Percentiles rank a stretch among this genome's conserved stretches.
phyloP scores from a whole-genome alignment of 2,888 invertebrate species.

The Trypoxylon attenuatum region DNA sequence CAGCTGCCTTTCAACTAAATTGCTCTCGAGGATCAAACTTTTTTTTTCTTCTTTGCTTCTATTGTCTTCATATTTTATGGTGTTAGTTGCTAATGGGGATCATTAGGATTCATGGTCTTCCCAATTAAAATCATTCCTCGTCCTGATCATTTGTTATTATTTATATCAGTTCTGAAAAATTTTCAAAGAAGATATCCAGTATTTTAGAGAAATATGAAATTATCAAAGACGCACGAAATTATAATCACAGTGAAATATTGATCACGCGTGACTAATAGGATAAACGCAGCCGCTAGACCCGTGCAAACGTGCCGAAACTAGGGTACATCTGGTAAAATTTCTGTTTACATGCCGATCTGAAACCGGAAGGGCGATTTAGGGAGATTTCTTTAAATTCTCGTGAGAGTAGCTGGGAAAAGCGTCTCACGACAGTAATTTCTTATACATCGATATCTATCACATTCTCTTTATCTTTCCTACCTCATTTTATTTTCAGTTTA shows the following conservation, averaged over 20 bases:
- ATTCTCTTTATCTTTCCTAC: too few relatives aligned
- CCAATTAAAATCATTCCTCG: too few relatives aligned
- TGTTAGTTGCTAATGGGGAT: too few relatives aligned
- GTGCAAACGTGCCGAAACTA: slow-evolving; percentile 6
- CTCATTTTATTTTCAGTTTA: too few relatives aligned
- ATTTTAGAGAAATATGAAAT: too few relatives aligned
- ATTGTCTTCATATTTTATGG: not conserved
- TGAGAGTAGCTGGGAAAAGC: not conserved
- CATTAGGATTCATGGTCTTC: too few relatives aligned
- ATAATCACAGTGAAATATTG: not conserved
- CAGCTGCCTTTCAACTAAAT: slow-evolving; percentile 58
- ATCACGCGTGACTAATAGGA: not conserved
- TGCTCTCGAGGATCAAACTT: slow-evolving; percentile 18
- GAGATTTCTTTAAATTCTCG: not conserved
- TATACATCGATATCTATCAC: too few relatives aligned
- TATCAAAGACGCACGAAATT: too few relatives aligned
- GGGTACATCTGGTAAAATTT: slow-evolving; percentile 23
- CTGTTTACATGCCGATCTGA: slow-evolving; percentile 10
- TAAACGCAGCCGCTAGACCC: not conserved
- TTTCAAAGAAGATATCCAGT: too few relatives aligned
- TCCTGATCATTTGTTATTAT: too few relatives aligned
- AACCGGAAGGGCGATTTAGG: slow-evolving; percentile 5
- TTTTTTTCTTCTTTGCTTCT: not conserved
- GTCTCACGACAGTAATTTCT: not conserved
- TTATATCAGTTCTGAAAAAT: too few relatives aligned